Evolutionary conservation across 1,140 invertebrate species (phyloP).

Genomic region (Saccostrea cuccullata): DNA sequence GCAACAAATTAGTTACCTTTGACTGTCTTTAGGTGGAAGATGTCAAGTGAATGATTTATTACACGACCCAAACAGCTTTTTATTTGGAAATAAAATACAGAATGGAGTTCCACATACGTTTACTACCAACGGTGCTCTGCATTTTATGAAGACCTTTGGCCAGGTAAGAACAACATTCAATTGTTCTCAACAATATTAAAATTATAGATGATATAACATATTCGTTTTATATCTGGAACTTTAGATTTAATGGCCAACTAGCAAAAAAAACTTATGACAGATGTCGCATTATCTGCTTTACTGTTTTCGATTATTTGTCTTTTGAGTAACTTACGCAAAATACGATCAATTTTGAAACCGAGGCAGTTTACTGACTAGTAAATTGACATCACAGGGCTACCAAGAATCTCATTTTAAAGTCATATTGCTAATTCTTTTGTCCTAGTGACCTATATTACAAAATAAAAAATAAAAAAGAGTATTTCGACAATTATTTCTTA

Average conservation of each 20-base stretch:
- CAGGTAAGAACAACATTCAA: slow-evolving; percentile 44
- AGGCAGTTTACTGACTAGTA: no score
- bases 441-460: no score
- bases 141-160: slow-evolving; percentile 56
- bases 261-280: neutral
- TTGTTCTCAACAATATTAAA: neutral
- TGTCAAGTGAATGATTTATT: slow-evolving; percentile 41
- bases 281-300: no score
- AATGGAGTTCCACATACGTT: slow-evolving; percentile 54
- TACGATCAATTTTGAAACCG: neutral
- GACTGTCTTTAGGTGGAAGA: neutral
- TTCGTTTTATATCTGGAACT: no score
- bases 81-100: slow-evolving; percentile 43
- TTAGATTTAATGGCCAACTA: neutral
- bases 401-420: no score
- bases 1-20: neutral
- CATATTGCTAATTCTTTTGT: no score
- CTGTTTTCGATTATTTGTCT: no score
- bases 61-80: slow-evolving; percentile 12
- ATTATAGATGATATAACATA: no score
- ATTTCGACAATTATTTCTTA: no score
- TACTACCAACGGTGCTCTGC: slow-evolving; percentile 48
- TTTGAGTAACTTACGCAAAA: no score
- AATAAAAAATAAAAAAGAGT: no score
- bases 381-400: no score